Percentiles rank a stretch among this genome's conserved stretches.
Conservation (phyloP, 2,113 vertebrate species). For the Boulengeromyrus knoepffleri region DNA sequence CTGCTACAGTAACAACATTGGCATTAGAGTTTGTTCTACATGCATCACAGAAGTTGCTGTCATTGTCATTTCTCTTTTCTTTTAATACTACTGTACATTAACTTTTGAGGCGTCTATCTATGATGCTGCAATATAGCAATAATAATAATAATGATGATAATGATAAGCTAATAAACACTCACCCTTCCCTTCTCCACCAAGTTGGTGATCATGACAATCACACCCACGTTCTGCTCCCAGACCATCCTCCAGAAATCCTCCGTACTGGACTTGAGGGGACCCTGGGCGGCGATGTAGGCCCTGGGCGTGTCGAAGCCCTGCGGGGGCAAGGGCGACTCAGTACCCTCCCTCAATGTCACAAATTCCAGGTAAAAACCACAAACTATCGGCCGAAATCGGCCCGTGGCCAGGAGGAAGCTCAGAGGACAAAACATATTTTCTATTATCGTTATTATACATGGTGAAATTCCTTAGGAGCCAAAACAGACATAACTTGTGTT, state of each 20-base stretch:
- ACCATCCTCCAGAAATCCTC: conserved; percentile 99
- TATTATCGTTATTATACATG: background rate
- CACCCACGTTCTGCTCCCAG: conserved; percentile 92
- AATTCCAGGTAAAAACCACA: background rate
- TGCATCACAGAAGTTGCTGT: background rate
- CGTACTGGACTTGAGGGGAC: conserved; percentile 80
- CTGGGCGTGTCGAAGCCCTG: conserved; percentile 87
- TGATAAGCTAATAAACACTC: conserved; percentile 33
- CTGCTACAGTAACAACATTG: background rate
- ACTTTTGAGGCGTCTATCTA: background rate
- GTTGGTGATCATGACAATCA: conserved; percentile 97
- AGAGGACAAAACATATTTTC: background rate
- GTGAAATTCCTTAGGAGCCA: background rate
- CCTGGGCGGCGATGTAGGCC: conserved; percentile 95
- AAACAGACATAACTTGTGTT: background rate
- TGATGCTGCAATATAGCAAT: background rate
- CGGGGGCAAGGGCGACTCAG: conserved; percentile 16
- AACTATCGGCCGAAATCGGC: background rate
- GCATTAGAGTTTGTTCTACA: background rate
- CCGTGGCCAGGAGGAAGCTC: background rate
- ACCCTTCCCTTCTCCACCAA: conserved; percentile 95
- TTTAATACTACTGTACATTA: background rate
- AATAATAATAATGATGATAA: background rate
- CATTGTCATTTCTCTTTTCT: background rate
- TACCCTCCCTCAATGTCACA: background rate